Conservation (phyloP, 2,113 vertebrate genomes). For the Sinocyclocheilus anshuiensis region DNA sequence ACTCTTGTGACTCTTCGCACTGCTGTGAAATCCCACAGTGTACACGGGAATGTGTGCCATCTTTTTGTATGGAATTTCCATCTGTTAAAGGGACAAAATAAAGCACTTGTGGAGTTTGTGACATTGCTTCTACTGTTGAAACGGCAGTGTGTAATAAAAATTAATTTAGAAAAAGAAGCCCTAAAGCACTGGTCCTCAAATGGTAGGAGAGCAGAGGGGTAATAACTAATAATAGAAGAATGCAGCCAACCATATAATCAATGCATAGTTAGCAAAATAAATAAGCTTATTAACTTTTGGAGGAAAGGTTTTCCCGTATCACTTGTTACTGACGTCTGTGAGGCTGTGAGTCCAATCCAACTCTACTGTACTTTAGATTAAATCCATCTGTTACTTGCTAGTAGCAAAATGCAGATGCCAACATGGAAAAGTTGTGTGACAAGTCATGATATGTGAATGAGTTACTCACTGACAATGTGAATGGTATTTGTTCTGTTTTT, state of each 20-base stretch:
- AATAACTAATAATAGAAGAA: background rate
- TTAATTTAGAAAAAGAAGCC: slow-evolving; percentile 30
- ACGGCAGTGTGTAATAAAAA: background rate
- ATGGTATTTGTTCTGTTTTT: too few species aligned
- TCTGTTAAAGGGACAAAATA: slow-evolving; percentile 71
- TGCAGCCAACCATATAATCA: background rate
- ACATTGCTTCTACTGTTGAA: background rate
- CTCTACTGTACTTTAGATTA: background rate
- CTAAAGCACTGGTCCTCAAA: background rate
- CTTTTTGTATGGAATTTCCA: slow-evolving; percentile 97
- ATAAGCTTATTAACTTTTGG: background rate
- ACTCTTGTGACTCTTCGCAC: slow-evolving; percentile 71
- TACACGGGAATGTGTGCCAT: slow-evolving; percentile 94
- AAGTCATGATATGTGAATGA: too few species aligned
- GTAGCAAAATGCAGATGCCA: background rate
- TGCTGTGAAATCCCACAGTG: slow-evolving; percentile 88
- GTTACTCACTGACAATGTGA: too few species aligned
- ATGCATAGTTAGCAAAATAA: background rate
- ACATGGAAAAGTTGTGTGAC: background rate
- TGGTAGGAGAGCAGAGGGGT: background rate
- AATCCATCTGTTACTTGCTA: background rate
- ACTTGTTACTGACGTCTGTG: too few species aligned
- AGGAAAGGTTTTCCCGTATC: background rate
- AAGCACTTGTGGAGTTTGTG: background rate
- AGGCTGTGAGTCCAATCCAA: too few species aligned